Conservation (phyloP, 2,888 invertebrate genomes). For the Scaptodrosophila latifasciaeformis region DNA sequence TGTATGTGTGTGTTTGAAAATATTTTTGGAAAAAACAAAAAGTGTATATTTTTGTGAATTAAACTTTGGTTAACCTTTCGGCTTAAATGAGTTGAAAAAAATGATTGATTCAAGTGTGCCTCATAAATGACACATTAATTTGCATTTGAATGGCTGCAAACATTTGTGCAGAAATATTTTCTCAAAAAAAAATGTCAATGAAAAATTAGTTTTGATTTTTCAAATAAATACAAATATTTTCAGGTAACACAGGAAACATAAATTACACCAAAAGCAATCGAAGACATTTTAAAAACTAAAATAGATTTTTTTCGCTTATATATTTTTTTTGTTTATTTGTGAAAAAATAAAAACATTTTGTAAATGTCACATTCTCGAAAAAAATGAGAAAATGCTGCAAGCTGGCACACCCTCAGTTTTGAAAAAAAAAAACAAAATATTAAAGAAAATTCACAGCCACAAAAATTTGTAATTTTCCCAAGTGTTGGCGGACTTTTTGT, state of each 20-base stretch:
- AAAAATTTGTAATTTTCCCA: background rate
- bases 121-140: conserved; percentile 71
- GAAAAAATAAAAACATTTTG: conserved; percentile 50
- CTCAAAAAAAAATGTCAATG: conserved; percentile 50
- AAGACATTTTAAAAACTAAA: conserved; percentile 25
- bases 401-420: conserved; percentile 55
- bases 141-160: conserved; percentile 61
- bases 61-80: conserved; percentile 52
- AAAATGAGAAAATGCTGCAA: conserved; percentile 53
- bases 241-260: conserved; percentile 62
- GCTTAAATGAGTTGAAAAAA: conserved; percentile 27
- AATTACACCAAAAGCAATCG: conserved; percentile 42
- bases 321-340: conserved; percentile 25
- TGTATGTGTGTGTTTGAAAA: no score
- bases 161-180: conserved; percentile 12
- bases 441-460: conserved; percentile 2
- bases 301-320: conserved; percentile 32
- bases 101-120: conserved; percentile 57
- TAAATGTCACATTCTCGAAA: conserved; percentile 67
- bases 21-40: no score
- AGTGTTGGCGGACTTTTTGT: conserved; percentile 6
- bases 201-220: conserved; percentile 54
- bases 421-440: conserved; percentile 19
- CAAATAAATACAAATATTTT: conserved; percentile 10
- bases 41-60: no score